Evolutionary conservation across 2,797 vertebrate genomes (phyloP), one percentile per base, ranked within the genome.

Genomic region (Hypotaenidia philippensis): DNA sequence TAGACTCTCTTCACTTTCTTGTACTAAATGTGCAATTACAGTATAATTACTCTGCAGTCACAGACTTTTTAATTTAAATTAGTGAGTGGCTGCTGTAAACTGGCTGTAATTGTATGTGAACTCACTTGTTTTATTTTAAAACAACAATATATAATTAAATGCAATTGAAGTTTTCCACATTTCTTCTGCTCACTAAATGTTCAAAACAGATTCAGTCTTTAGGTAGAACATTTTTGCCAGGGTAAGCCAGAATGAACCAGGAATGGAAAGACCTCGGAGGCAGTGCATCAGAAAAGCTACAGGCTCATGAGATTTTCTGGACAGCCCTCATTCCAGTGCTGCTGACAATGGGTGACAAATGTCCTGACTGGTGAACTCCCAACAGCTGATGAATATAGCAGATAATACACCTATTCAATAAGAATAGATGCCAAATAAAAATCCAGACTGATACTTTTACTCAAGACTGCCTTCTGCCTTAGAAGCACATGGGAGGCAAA

Each of bases 1-100:
- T 96, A 95, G 74, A 86, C 52, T 90, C 61, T 94, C 64, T 96
- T 94, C 69, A 91, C 87, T 96, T 93, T 97, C 86, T 74, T 96
- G 50, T 93, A 69, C 59, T 94, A 94, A 96, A 87, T 87, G 53
- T 90, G 87, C 93, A 96, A 96, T 97, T 97, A 97, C 93, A 95
- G 75, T 70, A 92, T 95, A 96, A 91, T 96, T 97, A 95, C 65
- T 88, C 79, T 60, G 26, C 68, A 94, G 63, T 82, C 95, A 63
- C 61, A 94, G 88, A 63, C 65, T 97, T 97, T 97, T 95, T 83
- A 93, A 97, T 95, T 97, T 97, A 97, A 96, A 94, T 91, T 94
- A 71, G 68, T 91, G 90, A 94, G 91, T 94, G 84, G 49, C 69
- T 96, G 89, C 83, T 90, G 59, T 69, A 94, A 97, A 81, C 79